Base-by-base conservation (phyloP, 92 coral and sea anemone species). In the Palythoa grandis region DNA sequence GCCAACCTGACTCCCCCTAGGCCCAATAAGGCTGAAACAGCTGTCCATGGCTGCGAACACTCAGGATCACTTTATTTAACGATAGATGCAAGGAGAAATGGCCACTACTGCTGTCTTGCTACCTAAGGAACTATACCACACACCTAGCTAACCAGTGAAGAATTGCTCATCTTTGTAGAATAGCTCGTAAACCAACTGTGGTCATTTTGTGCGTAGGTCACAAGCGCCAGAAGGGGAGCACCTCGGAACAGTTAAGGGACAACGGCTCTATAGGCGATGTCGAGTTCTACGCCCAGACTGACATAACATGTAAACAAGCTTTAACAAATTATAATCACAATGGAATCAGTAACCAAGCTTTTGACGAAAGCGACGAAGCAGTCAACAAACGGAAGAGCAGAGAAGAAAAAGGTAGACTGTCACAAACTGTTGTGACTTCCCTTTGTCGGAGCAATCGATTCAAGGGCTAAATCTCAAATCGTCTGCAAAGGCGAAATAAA, bases 271-370 rank as follows among this genome's bases (percentile, higher is more conserved):
- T n/a, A 14, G n/a, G 70, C 56, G 43, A 16, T 23, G 57, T 38
- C 57, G 83, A 11, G 37, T 15, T 58, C 15, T 78, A 78, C 19
- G 83, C 83, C 40, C 72, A 78, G 37, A 52, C 48, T 23, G 56
- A 14, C 71, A 11, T 63, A 19, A n/a, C 69, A 19, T n/a, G 52
- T 9, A 74, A 74, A 48, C 37, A 37, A 8, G 78, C 23, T 15
- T n/a, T 15, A 10, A 48, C 78, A 74, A 22, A 47, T 37, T 50
- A 22, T 37, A 48, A 35, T 1, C 57, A 22, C 25, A 20, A 39
- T 13, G 83, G 83, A 65, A 78, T 78, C 14, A 39, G 69, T 52
- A 78, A 78, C 83, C 71, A 78, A 20, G 83, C 72, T 54, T 78
- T 78, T 78, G 71, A 60, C 52, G 53, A 29, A 40, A 60, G 67